phyloP scores from a whole-genome alignment of 2,888 invertebrate species.

The Oligia latruncula region DNA sequence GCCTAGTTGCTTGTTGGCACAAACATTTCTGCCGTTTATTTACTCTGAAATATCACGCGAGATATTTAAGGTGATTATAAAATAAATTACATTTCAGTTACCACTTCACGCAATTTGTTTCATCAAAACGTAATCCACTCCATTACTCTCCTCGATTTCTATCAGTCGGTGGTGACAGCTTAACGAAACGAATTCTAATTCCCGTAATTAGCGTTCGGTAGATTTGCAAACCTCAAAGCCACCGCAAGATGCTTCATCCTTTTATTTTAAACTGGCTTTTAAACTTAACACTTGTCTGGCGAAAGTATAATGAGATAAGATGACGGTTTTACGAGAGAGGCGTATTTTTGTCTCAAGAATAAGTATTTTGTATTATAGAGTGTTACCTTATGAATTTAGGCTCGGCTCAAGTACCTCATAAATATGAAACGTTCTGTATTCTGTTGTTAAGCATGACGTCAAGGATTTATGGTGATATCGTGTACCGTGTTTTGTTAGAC shows the following conservation, averaged over 20 bases:
- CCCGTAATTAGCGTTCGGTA: conserved; percentile 48
- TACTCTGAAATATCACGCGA: not conserved
- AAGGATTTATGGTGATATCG: conserved; percentile 47
- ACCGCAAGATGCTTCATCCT: conserved; percentile 37
- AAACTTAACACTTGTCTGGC: conserved; percentile 44
- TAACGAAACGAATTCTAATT: conserved; percentile 54
- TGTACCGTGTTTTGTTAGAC: conserved; percentile 37
- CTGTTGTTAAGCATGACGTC: conserved; percentile 48
- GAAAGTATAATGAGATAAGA: conserved; percentile 6
- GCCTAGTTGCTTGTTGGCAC: conserved; percentile 43
- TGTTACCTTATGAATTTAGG: conserved; percentile 59
- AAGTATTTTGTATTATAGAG: conserved; percentile 41
- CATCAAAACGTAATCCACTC: conserved; percentile 35
- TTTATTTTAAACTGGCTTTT: conserved; percentile 37
- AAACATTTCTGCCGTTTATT: conserved; percentile 1
- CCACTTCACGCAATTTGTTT: conserved; percentile 36
- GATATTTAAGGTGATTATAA: conserved; percentile 34
- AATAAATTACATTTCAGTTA: conserved; percentile 42
- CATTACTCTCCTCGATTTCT: conserved; percentile 48
- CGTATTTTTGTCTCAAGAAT: conserved; percentile 35
- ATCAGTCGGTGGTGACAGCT: conserved; percentile 52
- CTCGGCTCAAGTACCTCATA: conserved; percentile 54
- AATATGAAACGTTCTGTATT: conserved; percentile 60
- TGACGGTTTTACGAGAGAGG: not conserved
- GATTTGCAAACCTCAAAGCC: conserved; percentile 46